These are phyloP conservation scores for Nomada ruficornis DNA, from an alignment of 2,888 invertebrate species.

Conservation along the genomic window DNA sequence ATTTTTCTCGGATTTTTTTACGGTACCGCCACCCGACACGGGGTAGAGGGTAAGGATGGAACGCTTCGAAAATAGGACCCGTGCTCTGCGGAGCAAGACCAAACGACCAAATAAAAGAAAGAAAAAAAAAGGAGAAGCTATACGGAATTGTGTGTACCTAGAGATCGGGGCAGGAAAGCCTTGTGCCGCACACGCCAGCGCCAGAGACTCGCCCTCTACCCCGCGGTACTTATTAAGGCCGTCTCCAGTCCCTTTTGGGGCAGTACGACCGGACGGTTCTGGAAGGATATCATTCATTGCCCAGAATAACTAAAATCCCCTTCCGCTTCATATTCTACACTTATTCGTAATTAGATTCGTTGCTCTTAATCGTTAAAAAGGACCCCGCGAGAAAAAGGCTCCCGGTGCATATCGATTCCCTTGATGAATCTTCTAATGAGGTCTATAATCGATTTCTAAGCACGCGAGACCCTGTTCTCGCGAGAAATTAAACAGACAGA, in stretches of 20 bases:
- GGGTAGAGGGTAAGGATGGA: constrained; percentile 75
- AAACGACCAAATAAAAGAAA: constrained; percentile 57
- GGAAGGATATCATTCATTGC: constrained; percentile 73
- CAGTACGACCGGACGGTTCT: constrained; percentile 84
- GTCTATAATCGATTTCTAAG: neutral
- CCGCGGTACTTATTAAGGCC: constrained; percentile 83
- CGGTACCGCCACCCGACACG: constrained; percentile 71
- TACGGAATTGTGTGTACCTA: constrained; percentile 79
- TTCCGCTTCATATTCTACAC: constrained; percentile 19
- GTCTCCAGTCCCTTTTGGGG: constrained; percentile 83
- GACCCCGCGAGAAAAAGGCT: constrained; percentile 22
- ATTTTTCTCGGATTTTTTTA: constrained; percentile 28
- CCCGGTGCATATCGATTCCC: neutral
- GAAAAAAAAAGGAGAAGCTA: constrained; percentile 60
- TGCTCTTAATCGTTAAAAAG: neutral
- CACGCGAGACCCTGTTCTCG: constrained; percentile 19
- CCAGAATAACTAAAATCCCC: constrained; percentile 49
- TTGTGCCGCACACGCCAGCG: constrained; percentile 81
- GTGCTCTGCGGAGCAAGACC: constrained; percentile 67
- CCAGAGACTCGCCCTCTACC: constrained; percentile 80
- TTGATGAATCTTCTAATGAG: neutral
- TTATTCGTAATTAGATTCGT: constrained; percentile 15
- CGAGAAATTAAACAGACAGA: constrained; percentile 6
- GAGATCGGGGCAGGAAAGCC: constrained; percentile 82
- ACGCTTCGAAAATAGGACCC: constrained; percentile 67